Evolutionary conservation across 2,113 vertebrate genomes (phyloP), one percentile per base, ranked within the genome.

Genomic region (Equus quagga): DNA sequence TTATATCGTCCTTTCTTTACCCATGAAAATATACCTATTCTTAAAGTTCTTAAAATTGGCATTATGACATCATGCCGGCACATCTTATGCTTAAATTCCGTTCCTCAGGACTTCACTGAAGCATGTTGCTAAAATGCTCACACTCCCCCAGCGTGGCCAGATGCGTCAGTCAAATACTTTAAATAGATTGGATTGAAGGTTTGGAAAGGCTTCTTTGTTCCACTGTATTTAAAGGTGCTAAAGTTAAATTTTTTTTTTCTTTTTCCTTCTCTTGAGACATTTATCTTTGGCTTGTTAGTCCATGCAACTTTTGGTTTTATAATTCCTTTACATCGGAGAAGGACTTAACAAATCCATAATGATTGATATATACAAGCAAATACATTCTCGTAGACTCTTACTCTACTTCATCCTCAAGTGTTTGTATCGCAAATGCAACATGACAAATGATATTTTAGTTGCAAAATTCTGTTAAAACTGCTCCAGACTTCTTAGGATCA

Each of bases 121-220:
- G 31, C 62, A 62, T 9, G 8, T 82, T 79, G 73, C 54, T 58
- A 85, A 93, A 72, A 94, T 33, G 46, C 17, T 75, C 65, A 70
- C 8, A 36, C 21, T 54, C 36, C 26, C 11, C 54, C 60, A 73
- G 4, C n/a, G 33, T 65, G 73, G 56, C 67, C 78, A 75, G 15
- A 78, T 60, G 26, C 51, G 44, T 79, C 69, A 67, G 31, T 95
- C 44, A 95, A 86, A 91, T 81, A 91, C 92, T 92, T 96, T 41
- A 98, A 94, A 96, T 93, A 94, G 82, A 92, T 92, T 72, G 95
- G 70, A 95, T 78, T 90, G 13, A 41, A 95, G 33, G 54, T 95
- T 94, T 94, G 91, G 33, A 87, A 96, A 84, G 92, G 31, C 23
- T 75, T 89, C 33, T 86, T 64, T 73, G 14, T 83, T 73, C 28